Conservation (phyloP, 2,888 invertebrate species). For the Magallana nippona region DNA sequence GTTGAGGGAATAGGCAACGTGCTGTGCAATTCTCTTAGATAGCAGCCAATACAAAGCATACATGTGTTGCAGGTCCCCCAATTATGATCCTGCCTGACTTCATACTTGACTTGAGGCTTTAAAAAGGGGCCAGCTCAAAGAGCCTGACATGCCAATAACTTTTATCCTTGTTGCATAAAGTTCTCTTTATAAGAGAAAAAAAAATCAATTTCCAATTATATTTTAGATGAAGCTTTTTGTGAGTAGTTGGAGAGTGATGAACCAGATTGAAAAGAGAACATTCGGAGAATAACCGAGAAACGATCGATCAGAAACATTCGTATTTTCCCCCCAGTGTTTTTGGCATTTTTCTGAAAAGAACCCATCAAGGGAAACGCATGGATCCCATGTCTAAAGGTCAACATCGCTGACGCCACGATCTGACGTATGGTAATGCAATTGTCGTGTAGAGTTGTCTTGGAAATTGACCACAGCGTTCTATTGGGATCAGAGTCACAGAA, state of each 20-base stretch:
- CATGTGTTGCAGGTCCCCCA: constrained; percentile 23
- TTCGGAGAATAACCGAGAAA: neutral
- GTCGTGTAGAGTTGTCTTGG: neutral
- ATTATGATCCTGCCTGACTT: constrained; percentile 4
- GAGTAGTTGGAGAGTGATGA: constrained; percentile 5
- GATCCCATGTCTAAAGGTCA: neutral
- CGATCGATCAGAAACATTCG: constrained; percentile 2
- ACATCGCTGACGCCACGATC: neutral
- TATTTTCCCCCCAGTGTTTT: neutral
- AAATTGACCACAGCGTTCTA: constrained; percentile 12
- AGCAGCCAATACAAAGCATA: neutral
- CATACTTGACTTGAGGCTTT: constrained; percentile 28
- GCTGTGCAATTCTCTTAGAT: neutral
- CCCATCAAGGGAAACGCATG: constrained; percentile 1
- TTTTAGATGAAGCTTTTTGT: constrained; percentile 29
- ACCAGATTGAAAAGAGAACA: constrained; percentile 12
- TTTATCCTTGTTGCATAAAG: constrained; percentile 26
- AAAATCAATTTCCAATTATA: constrained; percentile 35
- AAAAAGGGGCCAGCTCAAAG: neutral
- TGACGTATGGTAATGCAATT: constrained; percentile 33
- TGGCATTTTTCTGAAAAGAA: constrained; percentile 14
- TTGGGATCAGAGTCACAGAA: neutral
- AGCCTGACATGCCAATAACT: constrained; percentile 11
- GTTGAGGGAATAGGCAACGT: neutral
- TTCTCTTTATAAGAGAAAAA: neutral